Conservation (phyloP, 1,140 invertebrate genomes). For the Drosophila tropicalis region DNA sequence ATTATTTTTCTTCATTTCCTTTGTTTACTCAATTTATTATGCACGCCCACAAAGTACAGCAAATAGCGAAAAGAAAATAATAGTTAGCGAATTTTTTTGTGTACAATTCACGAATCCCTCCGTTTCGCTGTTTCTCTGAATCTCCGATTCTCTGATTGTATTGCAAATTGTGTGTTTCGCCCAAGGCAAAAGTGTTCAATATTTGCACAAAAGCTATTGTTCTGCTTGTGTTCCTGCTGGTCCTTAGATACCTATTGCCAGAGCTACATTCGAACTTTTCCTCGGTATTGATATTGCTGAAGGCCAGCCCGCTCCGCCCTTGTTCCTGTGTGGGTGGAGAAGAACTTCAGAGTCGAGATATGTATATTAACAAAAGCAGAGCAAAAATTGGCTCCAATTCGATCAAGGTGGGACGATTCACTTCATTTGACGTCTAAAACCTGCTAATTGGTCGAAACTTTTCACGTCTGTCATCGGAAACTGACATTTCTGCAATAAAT, state of each 20-base stretch:
- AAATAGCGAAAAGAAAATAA: slow-evolving; percentile 51
- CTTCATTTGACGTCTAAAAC: too few species aligned
- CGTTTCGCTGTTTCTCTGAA: background rate
- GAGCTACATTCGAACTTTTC: slow-evolving; percentile 40
- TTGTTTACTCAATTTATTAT: slow-evolving; percentile 45
- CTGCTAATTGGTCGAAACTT: too few species aligned
- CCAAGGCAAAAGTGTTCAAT: slow-evolving; percentile 55
- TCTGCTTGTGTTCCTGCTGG: slow-evolving; percentile 37
- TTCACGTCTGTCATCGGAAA: too few species aligned
- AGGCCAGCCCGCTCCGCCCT: background rate
- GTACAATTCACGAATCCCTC: slow-evolving; percentile 52
- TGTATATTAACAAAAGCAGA: background rate
- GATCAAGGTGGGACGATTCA: too few species aligned
- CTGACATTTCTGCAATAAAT: too few species aligned
- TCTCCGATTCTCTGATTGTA: slow-evolving; percentile 3
- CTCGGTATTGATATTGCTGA: slow-evolving; percentile 9
- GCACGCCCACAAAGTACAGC: slow-evolving; percentile 31
- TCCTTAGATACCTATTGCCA: background rate
- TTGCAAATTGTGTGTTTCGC: slow-evolving; percentile 23
- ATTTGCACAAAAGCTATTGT: slow-evolving; percentile 59
- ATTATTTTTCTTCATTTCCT: slow-evolving; percentile 61
- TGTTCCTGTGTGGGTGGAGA: background rate
- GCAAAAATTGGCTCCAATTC: background rate
- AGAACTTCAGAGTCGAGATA: background rate
- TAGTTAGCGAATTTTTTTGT: slow-evolving; percentile 60